phyloP scores from a whole-genome alignment of 2,797 vertebrate genomes.

The Rallus crepitans region DNA sequence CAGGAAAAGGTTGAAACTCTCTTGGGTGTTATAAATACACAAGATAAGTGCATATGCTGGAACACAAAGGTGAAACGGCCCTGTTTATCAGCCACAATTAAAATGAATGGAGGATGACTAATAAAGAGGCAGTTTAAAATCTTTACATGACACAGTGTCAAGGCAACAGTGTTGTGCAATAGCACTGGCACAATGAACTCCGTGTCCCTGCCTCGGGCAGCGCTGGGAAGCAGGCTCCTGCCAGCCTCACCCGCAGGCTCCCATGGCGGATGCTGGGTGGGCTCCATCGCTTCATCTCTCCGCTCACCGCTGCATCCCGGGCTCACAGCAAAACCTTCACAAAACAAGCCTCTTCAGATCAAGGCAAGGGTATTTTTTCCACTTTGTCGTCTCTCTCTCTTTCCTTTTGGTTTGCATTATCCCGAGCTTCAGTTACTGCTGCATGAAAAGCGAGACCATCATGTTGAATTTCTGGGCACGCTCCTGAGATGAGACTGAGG shows the following conservation, averaged over 20 bases:
- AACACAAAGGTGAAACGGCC: conserved; percentile 44
- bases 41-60: background rate
- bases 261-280: background rate
- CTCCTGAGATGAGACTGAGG: background rate
- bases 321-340: background rate
- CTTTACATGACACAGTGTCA: conserved; percentile 31
- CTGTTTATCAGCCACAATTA: conserved; percentile 58
- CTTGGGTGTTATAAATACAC: background rate
- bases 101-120: conserved; percentile 43
- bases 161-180: conserved; percentile 56
- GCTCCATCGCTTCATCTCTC: background rate
- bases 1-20: background rate
- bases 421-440: background rate
- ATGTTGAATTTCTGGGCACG: background rate
- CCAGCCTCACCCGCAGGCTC: accelerated
- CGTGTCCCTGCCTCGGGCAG: background rate
- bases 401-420: background rate
- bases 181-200: background rate
- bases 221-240: background rate
- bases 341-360: background rate
- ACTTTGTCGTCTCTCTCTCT: background rate
- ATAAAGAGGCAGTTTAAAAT: conserved; percentile 49
- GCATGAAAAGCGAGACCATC: background rate
- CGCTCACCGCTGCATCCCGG: accelerated
- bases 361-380: background rate